Evolutionary conservation across 2,113 vertebrate species (phyloP).

Genomic region (Paracanthobrama guichenoti): DNA sequence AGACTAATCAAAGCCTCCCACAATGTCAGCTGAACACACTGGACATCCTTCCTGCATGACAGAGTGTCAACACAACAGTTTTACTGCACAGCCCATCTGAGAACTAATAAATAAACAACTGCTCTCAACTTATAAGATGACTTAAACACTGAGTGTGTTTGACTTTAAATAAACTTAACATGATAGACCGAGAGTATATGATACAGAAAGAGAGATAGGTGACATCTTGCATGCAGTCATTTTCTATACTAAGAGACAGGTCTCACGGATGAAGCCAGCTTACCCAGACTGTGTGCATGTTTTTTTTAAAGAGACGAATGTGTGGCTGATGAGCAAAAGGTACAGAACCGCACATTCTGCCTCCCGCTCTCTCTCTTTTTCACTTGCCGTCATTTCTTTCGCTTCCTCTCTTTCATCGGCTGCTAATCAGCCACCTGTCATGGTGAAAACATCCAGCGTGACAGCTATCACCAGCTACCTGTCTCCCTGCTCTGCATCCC

Average conservation of each 20-base stretch:
- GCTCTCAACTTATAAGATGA: conserved; percentile 19
- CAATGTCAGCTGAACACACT: conserved; percentile 18
- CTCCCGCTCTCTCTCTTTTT: conserved; percentile 8
- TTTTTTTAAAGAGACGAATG: background rate
- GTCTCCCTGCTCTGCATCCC: conserved; percentile 43
- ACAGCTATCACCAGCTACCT: conserved; percentile 57
- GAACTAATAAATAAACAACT: conserved; percentile 40
- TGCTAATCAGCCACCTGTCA: conserved; percentile 44
- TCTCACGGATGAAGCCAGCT: background rate
- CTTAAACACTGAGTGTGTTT: conserved; percentile 8
- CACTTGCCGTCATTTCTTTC: conserved; percentile 4
- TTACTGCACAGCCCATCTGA: conserved; percentile 18
- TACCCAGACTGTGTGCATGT: background rate
- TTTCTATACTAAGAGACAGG: conserved; percentile 9
- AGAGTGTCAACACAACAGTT: conserved; percentile 38
- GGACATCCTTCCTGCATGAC: conserved; percentile 35
- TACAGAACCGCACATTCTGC: background rate
- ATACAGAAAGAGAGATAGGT: background rate
- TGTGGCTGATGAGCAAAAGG: background rate
- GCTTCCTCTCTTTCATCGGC: conserved; percentile 19
- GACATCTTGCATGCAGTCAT: background rate
- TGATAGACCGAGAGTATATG: conserved; percentile 25
- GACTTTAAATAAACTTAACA: conserved; percentile 27
- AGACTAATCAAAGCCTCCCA: conserved; percentile 26
- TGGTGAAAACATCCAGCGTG: conserved; percentile 45